A percentile compares a stretch with the other conserved stretches of the same genome.
Conservation (phyloP, 2,888 invertebrate species). For the Cerastis leucographa region DNA sequence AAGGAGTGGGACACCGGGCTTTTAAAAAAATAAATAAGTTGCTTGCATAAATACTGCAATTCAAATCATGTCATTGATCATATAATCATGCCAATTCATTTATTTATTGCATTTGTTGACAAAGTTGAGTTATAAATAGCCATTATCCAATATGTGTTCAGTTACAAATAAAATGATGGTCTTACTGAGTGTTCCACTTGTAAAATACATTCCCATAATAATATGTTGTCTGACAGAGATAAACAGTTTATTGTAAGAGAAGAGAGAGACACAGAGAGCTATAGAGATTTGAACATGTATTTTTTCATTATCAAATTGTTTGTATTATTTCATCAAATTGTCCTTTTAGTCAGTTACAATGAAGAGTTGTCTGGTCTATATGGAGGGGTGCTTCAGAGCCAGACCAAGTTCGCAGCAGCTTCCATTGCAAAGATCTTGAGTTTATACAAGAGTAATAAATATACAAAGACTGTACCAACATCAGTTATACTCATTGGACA, state of each 20-base stretch:
- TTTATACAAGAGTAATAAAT: constrained; percentile 92
- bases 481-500: constrained; percentile 97
- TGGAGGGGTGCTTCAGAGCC: constrained; percentile 95
- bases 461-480: constrained; percentile 83
- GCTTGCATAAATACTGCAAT: not conserved
- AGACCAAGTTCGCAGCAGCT: constrained; percentile 93
- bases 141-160: not conserved
- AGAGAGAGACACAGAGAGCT: not conserved
- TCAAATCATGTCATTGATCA: not conserved
- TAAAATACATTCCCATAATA: not conserved
- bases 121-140: not conserved
- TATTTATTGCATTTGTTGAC: not conserved
- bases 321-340: too few relatives aligned
- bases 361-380: constrained; percentile 97
- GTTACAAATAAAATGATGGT: not conserved
- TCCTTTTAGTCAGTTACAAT: constrained; percentile 93
- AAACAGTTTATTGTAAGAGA: not conserved
- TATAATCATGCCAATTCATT: not conserved
- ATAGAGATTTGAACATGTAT: not conserved
- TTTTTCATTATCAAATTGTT: too few relatives aligned
- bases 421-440: constrained; percentile 94
- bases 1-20: not conserved
- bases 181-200: not conserved
- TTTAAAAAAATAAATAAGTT: not conserved
- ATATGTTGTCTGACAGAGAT: not conserved